A percentile compares a stretch with the other conserved stretches of the same genome.
phyloP scores from a whole-genome alignment of 2,888 invertebrate genomes.

The Pantelozetes paolii region DNA sequence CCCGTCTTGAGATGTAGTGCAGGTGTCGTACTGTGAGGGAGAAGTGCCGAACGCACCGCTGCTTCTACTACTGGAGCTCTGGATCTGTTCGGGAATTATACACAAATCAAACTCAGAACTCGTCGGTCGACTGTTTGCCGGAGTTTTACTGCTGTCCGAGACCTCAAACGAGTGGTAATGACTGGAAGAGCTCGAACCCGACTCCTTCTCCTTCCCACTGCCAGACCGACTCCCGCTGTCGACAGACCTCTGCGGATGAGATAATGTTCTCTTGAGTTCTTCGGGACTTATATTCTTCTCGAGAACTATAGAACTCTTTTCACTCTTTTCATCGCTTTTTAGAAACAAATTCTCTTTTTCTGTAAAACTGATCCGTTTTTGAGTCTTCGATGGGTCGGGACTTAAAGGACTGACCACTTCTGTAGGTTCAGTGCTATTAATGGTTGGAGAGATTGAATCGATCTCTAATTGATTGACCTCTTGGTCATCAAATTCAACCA shows the following conservation, averaged over 20 bases:
- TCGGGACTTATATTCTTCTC: slow-evolving; percentile 30
- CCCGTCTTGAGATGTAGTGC: slow-evolving; percentile 68
- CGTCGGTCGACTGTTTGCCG: slow-evolving; percentile 66
- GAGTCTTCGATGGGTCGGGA: background rate
- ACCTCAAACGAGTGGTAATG: slow-evolving; percentile 83
- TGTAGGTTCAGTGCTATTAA: background rate
- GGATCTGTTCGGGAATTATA: slow-evolving; percentile 55
- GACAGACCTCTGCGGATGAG: background rate
- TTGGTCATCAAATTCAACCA: slow-evolving; percentile 47
- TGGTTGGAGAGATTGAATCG: background rate
- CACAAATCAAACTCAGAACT: slow-evolving; percentile 75
- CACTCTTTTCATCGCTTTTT: background rate
- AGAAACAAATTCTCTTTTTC: background rate
- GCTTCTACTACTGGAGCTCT: slow-evolving; percentile 38
- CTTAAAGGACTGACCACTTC: slow-evolving; percentile 1
- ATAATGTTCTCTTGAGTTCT: slow-evolving; percentile 13
- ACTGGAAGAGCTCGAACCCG: slow-evolving; percentile 80
- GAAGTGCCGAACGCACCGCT: slow-evolving; percentile 41
- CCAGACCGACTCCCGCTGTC: slow-evolving; percentile 30
- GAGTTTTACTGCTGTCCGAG: slow-evolving; percentile 57
- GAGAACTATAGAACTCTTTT: background rate
- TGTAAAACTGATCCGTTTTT: slow-evolving; percentile 33
- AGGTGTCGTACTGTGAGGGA: slow-evolving; percentile 76
- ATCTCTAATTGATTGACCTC: background rate
- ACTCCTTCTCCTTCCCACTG: slow-evolving; percentile 62